Percentiles rank a stretch among this genome's conserved stretches.
Conservation (phyloP, 2,113 vertebrate species). For the Odocoileus virginianus region DNA sequence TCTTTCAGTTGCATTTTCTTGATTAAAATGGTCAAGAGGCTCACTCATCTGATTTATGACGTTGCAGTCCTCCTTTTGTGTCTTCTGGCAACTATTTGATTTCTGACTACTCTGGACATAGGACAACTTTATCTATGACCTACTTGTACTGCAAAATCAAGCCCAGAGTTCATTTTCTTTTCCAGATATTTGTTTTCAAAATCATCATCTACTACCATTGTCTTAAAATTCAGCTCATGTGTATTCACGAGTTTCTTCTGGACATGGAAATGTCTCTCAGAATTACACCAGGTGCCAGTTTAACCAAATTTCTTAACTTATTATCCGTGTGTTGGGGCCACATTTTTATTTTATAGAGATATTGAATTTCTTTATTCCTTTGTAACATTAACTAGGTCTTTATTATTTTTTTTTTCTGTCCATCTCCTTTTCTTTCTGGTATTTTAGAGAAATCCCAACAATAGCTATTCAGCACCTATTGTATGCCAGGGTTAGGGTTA, state of each 20-base stretch:
- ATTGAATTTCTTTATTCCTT: not conserved
- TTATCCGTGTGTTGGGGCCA: not conserved
- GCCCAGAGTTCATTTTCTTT: constrained; percentile 25
- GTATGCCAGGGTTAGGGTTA: not conserved
- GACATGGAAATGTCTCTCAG: not conserved
- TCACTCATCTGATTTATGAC: not conserved
- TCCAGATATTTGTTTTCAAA: not conserved
- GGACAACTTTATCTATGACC: constrained; percentile 17
- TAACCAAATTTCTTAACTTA: not conserved
- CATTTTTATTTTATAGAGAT: not conserved
- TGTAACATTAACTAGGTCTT: not conserved
- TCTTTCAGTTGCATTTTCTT: not conserved
- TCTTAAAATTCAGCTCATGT: not conserved
- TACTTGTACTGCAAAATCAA: constrained; percentile 10
- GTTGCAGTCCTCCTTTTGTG: not conserved
- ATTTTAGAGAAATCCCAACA: not conserved
- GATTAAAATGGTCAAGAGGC: not conserved
- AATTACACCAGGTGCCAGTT: not conserved
- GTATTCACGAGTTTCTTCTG: not conserved
- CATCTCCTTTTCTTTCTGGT: not conserved
- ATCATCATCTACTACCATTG: not conserved
- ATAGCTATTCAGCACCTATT: not conserved
- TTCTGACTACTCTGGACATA: not conserved
- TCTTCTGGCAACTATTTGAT: not conserved
- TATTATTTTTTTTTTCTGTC: not conserved